Evolutionary conservation across 1,140 invertebrate species (phyloP).

Genomic region (Euwallacea similis): DNA sequence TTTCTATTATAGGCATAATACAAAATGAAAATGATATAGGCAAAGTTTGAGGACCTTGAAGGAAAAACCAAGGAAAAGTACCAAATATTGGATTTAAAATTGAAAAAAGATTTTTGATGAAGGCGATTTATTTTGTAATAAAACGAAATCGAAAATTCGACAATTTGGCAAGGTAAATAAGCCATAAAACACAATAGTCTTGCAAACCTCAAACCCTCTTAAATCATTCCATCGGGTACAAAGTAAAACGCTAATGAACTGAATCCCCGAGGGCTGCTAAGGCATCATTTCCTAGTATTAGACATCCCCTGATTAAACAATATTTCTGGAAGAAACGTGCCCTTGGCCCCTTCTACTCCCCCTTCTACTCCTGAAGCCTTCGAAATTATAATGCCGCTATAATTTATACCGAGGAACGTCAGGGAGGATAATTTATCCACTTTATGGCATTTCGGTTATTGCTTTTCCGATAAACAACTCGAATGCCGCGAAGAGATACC

Average conservation of each 20-base stretch:
- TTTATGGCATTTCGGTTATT: constrained; percentile 26
- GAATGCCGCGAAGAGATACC: constrained; percentile 18
- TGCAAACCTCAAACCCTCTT: not conserved
- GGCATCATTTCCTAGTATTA: constrained; percentile 10
- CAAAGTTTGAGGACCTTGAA: too few relatives aligned
- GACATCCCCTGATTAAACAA: constrained; percentile 7
- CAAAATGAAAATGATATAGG: too few relatives aligned
- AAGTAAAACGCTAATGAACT: constrained; percentile 8
- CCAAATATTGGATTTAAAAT: too few relatives aligned
- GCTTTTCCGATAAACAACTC: constrained; percentile 25
- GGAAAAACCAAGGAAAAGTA: too few relatives aligned
- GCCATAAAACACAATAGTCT: too few relatives aligned
- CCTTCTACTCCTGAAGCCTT: not conserved
- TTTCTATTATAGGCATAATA: too few relatives aligned
- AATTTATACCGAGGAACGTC: constrained; percentile 17
- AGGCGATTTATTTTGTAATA: too few relatives aligned
- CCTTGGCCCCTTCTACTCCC: constrained; percentile 2
- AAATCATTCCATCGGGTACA: constrained; percentile 8
- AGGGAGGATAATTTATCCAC: constrained; percentile 24
- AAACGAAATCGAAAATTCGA: too few relatives aligned
- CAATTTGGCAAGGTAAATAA: too few relatives aligned
- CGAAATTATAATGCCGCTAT: constrained; percentile 23
- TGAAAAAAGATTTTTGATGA: too few relatives aligned
- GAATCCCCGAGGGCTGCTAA: constrained; percentile 9
- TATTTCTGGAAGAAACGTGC: constrained; percentile 23